Percentiles rank a stretch among this genome's conserved stretches.
Conservation (phyloP, 1,140 invertebrate genomes). For the Zaprionus tsacasi region DNA sequence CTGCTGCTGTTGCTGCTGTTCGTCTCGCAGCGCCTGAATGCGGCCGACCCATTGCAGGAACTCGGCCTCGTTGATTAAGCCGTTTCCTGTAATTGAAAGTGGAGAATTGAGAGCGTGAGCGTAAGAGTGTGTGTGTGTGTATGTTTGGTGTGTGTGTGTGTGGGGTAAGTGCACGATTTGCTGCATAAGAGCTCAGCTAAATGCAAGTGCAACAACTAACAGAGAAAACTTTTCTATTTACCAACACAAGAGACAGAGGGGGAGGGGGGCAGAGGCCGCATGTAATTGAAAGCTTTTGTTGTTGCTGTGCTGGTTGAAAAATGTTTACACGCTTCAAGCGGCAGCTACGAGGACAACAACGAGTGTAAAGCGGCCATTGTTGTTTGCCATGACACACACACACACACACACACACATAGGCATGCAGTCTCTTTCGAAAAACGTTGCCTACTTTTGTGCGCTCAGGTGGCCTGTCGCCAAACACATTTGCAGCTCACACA, state of each 20-base stretch:
- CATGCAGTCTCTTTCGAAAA: background rate
- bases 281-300: constrained; percentile 56
- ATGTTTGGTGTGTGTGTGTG: constrained; percentile 4
- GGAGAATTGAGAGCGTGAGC: constrained; percentile 19
- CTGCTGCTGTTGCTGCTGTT: constrained; percentile 83
- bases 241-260: background rate
- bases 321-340: constrained; percentile 58
- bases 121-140: constrained; percentile 1
- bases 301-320: constrained; percentile 48
- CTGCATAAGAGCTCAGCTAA: constrained; percentile 14
- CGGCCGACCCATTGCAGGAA: constrained; percentile 89
- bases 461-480: constrained; percentile 24
- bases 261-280: background rate
- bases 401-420: constrained; percentile 17
- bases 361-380: constrained; percentile 53
- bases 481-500: constrained; percentile 26
- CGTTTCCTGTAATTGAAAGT: constrained; percentile 85
- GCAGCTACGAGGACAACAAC: constrained; percentile 52
- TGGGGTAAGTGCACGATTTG: constrained; percentile 20
- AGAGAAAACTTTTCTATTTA: constrained; percentile 16
- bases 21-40: constrained; percentile 88
- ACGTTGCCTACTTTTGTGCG: constrained; percentile 48
- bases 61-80: constrained; percentile 89
- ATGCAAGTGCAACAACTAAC: constrained; percentile 23
- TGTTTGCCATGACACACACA: constrained; percentile 36